Conservation (phyloP, 2,797 vertebrate species). For the Pampus argenteus region DNA sequence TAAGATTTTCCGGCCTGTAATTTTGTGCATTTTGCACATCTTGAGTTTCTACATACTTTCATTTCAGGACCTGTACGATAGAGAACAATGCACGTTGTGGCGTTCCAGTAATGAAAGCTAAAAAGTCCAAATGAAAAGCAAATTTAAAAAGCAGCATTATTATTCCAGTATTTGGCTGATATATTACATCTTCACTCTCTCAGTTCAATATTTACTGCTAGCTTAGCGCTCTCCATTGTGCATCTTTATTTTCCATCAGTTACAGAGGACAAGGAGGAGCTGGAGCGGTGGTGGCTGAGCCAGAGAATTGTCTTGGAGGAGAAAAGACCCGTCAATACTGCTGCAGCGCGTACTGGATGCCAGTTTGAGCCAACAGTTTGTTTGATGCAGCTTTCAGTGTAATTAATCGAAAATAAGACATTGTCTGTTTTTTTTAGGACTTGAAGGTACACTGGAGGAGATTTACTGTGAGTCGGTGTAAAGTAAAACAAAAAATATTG, state of each 20-base stretch:
- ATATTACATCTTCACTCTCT: conserved; percentile 15
- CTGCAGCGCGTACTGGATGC: conserved; percentile 24
- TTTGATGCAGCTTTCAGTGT: conserved; percentile 7
- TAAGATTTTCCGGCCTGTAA: not conserved
- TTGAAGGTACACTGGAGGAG: not conserved
- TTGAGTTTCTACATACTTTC: not conserved
- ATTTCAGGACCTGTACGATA: too few species aligned
- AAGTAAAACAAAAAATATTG: conserved; percentile 1
- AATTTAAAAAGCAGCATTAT: conserved; percentile 35
- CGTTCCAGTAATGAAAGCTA: conserved; percentile 28
- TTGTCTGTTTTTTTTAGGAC: conserved; percentile 13
- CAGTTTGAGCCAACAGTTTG: conserved; percentile 34
- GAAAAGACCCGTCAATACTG: conserved; percentile 21
- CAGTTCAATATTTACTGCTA: conserved; percentile 16
- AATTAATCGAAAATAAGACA: conserved; percentile 47
- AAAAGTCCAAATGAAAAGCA: conserved; percentile 48
- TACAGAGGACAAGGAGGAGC: conserved; percentile 18
- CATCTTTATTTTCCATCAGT: conserved; percentile 37
- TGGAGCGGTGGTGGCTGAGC: not conserved
- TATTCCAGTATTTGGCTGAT: conserved; percentile 24
- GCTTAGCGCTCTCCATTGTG: conserved; percentile 16
- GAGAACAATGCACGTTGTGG: conserved; percentile 4
- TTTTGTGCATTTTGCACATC: not conserved
- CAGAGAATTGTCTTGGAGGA: conserved; percentile 16
- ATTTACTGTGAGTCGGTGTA: conserved; percentile 35